These are phyloP conservation scores for Microcebus tavaratra DNA, from an alignment of 2,113 vertebrate species.

Conservation along the genomic window DNA sequence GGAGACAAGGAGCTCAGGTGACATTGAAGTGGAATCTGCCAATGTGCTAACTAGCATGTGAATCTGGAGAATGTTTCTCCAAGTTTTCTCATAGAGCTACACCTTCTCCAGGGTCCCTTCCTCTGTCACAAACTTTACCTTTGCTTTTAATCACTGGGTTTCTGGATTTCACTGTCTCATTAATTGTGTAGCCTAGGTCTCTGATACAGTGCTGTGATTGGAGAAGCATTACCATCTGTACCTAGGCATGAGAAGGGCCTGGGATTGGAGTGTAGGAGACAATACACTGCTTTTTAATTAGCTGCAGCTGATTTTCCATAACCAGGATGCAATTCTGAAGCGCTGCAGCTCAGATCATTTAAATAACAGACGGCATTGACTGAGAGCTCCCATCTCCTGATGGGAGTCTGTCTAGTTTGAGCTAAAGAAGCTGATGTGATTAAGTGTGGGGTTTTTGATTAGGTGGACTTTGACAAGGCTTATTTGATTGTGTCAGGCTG, in stretches of 20 bases:
- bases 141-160: conserved; percentile 19
- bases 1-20: not conserved
- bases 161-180: not conserved
- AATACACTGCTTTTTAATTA: conserved; percentile 60
- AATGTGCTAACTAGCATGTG: not conserved
- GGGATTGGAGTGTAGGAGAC: not conserved
- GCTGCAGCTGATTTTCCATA: conserved; percentile 60
- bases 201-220: not conserved
- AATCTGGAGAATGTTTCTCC: not conserved
- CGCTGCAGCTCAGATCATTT: conserved; percentile 68
- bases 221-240: conserved; percentile 3
- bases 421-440: conserved; percentile 84
- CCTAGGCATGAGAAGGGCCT: not conserved
- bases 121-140: not conserved
- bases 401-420: conserved; percentile 77
- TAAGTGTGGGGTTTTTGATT: conserved; percentile 84
- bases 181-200: not conserved
- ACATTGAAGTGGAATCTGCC: not conserved
- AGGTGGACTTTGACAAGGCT: conserved; percentile 86
- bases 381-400: conserved; percentile 74
- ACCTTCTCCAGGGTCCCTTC: not conserved
- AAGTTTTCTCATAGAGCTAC: not conserved
- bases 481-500: conserved; percentile 84
- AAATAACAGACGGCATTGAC: conserved; percentile 77
- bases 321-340: conserved; percentile 55